Evolutionary conservation across 2,888 invertebrate genomes (phyloP).

Genomic region (Plusia festucae): DNA sequence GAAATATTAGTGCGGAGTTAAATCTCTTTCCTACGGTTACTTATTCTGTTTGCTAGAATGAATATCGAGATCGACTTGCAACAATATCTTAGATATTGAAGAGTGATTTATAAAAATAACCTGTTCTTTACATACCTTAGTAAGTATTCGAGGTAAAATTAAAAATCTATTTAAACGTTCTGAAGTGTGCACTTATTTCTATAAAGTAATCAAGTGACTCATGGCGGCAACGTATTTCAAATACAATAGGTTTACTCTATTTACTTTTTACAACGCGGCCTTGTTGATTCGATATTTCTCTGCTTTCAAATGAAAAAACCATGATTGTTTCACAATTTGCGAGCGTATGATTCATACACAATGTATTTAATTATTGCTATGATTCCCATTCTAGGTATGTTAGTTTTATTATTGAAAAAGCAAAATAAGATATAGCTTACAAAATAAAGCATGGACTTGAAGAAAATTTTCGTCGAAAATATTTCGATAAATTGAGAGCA

Average conservation of each 20-base stretch:
- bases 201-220: constrained; percentile 52
- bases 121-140: neutral
- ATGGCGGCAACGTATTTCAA: constrained; percentile 39
- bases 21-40: neutral
- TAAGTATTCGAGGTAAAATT: constrained; percentile 32
- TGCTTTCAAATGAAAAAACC: constrained; percentile 40
- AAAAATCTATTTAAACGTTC: constrained; percentile 25
- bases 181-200: constrained; percentile 37
- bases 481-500: no score
- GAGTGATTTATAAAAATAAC: neutral
- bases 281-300: constrained; percentile 42
- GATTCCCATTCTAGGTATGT: neutral
- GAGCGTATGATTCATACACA: constrained; percentile 8
- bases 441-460: neutral
- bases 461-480: constrained; percentile 11
- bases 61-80: constrained; percentile 7
- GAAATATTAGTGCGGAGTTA: neutral
- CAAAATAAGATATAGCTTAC: neutral
- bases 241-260: constrained; percentile 34
- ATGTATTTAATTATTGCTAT: neutral
- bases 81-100: constrained; percentile 1
- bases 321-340: constrained; percentile 36
- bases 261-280: constrained; percentile 48
- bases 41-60: neutral
- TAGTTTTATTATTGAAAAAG: neutral